Evolutionary conservation across 2,888 invertebrate genomes (phyloP).

Genomic region (Troides oblongomaculatus): DNA sequence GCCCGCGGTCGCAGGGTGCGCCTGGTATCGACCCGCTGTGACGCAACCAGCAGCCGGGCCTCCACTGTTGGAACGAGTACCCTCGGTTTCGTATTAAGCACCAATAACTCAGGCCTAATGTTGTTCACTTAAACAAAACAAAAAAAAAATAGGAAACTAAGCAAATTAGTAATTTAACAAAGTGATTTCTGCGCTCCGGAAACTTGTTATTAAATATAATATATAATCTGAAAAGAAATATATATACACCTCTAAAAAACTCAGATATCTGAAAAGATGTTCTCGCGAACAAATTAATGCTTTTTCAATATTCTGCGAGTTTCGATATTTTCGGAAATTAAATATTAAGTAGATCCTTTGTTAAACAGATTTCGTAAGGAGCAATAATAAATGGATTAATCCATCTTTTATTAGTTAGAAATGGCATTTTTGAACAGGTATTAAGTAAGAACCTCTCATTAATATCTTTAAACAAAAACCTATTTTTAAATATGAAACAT

Average conservation of each 20-base stretch:
- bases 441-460: neutral
- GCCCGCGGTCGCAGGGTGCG: slow-evolving; percentile 48
- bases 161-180: neutral
- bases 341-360: neutral
- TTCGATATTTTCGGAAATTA: too few species aligned
- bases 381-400: neutral
- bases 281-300: too few species aligned
- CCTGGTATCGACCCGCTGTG: slow-evolving; percentile 57
- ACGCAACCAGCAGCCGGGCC: slow-evolving; percentile 51
- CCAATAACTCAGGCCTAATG: slow-evolving; percentile 21
- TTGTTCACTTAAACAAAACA: slow-evolving; percentile 6
- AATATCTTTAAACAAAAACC: neutral
- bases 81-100: slow-evolving; percentile 2
- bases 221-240: too few species aligned
- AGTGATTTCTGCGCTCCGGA: neutral
- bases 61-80: slow-evolving; percentile 8
- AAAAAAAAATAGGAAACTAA: slow-evolving; percentile 17
- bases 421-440: neutral
- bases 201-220: too few species aligned
- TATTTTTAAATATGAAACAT: neutral
- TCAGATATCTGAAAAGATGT: too few species aligned
- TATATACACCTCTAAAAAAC: too few species aligned
- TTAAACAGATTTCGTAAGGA: neutral
- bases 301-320: too few species aligned
- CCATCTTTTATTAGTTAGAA: neutral